Percentiles rank a stretch among this genome's conserved stretches.
Conservation (phyloP, 2,888 invertebrate genomes). For the Bimastos eiseni region DNA sequence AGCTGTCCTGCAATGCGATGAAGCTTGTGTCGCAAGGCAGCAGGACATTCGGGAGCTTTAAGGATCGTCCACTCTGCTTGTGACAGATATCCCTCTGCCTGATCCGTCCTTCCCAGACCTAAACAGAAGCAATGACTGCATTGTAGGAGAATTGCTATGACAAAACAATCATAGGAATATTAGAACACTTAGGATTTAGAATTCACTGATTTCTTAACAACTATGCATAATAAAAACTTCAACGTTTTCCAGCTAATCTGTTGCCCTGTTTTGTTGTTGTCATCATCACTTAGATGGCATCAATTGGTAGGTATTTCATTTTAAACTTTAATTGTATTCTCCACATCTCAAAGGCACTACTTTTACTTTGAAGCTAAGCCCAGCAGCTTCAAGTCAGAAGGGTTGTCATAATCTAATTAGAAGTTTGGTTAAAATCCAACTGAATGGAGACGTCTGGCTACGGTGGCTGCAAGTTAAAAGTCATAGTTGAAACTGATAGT, state of each 20-base stretch:
- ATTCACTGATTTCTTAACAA: neutral
- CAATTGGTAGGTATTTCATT: neutral
- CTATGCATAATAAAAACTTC: too few species aligned
- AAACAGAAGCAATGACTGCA: neutral
- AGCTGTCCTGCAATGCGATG: slow-evolving; percentile 61
- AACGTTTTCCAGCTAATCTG: neutral
- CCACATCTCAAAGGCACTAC: too few species aligned
- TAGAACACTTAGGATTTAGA: too few species aligned
- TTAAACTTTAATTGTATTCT: neutral
- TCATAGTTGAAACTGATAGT: neutral
- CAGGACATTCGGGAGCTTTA: slow-evolving; percentile 60
- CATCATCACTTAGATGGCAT: neutral
- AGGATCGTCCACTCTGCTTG: slow-evolving; percentile 63
- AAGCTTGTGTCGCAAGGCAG: slow-evolving; percentile 59
- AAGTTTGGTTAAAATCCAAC: slow-evolving; percentile 9
- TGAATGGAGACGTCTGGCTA: neutral
- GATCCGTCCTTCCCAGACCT: slow-evolving; percentile 59
- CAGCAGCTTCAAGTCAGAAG: too few species aligned
- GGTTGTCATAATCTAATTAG: neutral
- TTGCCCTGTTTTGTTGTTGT: neutral
- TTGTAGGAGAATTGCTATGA: neutral
- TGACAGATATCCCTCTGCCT: slow-evolving; percentile 62
- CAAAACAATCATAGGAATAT: neutral
- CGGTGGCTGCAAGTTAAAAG: too few species aligned
- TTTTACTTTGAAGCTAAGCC: too few species aligned